phyloP scores from a whole-genome alignment of 2,888 invertebrate species.

The Diaphora mendica region DNA sequence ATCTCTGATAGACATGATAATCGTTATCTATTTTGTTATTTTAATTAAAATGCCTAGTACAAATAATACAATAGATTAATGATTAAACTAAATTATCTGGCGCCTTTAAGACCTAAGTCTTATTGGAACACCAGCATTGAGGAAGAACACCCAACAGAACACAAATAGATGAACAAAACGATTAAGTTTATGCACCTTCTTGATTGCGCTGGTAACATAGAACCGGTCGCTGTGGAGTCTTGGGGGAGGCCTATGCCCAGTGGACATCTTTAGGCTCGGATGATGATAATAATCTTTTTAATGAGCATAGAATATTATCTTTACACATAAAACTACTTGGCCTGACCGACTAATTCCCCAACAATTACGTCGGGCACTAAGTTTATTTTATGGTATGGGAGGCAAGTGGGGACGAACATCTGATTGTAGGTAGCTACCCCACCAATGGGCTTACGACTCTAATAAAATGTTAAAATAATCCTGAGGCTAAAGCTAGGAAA shows the following conservation, averaged over 20 bases:
- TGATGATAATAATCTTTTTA: no score
- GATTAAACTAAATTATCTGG: no score
- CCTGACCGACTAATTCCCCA: neutral
- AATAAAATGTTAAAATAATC: neutral
- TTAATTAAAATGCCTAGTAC: neutral
- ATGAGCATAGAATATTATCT: no score
- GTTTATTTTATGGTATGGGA: neutral
- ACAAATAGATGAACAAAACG: no score
- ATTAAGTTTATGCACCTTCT: no score
- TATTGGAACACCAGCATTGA: neutral
- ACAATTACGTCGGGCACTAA: neutral
- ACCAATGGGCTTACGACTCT: neutral
- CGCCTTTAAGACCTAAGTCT: neutral
- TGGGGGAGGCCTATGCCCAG: no score
- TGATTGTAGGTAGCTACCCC: neutral
- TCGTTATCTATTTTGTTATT: neutral
- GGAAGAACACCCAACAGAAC: neutral
- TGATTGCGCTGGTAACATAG: no score
- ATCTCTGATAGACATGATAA: neutral
- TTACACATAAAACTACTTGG: neutral
- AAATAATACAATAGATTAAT: no score
- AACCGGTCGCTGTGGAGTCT: no score
- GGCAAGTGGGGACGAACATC: no score
- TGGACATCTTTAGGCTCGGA: no score
- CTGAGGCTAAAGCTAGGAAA: neutral